Conservation (phyloP, 2,113 vertebrate species). For the Irena cyanogastra region DNA sequence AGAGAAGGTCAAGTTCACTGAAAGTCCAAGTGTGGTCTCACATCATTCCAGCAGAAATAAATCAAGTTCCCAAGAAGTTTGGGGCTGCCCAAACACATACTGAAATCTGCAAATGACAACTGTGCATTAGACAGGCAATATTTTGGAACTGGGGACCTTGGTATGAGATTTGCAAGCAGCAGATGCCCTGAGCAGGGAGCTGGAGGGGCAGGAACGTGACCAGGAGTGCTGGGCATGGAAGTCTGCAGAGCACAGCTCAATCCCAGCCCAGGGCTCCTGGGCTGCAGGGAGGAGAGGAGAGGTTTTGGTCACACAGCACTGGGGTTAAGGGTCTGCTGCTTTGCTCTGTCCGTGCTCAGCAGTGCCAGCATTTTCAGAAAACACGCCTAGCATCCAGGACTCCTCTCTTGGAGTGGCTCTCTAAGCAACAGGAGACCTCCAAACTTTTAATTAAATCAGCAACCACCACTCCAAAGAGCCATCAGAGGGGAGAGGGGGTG, state of each 20-base stretch:
- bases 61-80: not conserved
- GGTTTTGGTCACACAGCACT: not conserved
- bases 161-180: not conserved
- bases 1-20: not conserved
- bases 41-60: not conserved
- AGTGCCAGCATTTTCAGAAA: not conserved
- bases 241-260: not conserved
- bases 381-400: not conserved
- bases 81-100: not conserved
- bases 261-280: not conserved
- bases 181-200: no score
- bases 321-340: not conserved
- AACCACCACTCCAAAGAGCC: not conserved
- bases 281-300: not conserved
- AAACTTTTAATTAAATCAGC: not conserved
- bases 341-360: fast-evolving
- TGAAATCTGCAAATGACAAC: not conserved
- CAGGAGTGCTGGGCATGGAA: not conserved
- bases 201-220: not conserved
- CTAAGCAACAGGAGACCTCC: not conserved
- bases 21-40: not conserved
- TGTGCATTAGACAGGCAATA: not conserved
- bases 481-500: not conserved
- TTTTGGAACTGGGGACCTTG: not conserved
- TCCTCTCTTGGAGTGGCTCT: not conserved